phyloP scores from a whole-genome alignment of 2,797 vertebrate genomes.

The Erpetoichthys calabaricus region DNA sequence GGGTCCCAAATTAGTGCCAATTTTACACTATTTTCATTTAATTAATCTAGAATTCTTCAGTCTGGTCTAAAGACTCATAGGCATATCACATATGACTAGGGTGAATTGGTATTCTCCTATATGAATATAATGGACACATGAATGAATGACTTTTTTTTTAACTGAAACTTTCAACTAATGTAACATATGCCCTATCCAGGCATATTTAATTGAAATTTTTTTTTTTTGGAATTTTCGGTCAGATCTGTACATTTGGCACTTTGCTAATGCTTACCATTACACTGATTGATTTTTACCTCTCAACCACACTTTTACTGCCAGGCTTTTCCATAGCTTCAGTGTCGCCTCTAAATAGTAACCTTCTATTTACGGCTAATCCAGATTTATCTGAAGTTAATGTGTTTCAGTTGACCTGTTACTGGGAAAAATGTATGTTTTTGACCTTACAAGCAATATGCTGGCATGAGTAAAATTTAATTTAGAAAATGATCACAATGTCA shows the following conservation, averaged over 20 bases:
- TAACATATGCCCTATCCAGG: conserved; percentile 41
- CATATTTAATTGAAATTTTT: conserved; percentile 32
- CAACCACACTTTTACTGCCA: conserved; percentile 22
- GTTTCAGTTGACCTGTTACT: conserved; percentile 42
- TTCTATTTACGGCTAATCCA: conserved; percentile 54
- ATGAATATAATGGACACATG: no score
- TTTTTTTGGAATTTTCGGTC: conserved; percentile 46
- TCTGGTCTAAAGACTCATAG: background rate
- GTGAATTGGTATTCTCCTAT: conserved; percentile 18
- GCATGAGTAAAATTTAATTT: conserved; percentile 22
- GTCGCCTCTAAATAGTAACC: conserved; percentile 55
- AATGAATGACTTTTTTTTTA: conserved; percentile 20
- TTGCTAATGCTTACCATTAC: conserved; percentile 81
- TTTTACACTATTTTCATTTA: conserved; percentile 8
- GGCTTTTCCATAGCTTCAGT: conserved; percentile 30
- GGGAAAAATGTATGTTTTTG: conserved; percentile 23
- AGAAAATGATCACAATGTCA: no score
- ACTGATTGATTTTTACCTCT: conserved; percentile 61
- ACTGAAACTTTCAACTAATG: conserved; percentile 46
- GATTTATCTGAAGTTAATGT: conserved; percentile 56
- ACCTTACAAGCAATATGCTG: conserved; percentile 30
- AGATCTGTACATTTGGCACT: conserved; percentile 69
- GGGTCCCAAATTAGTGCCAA: background rate
- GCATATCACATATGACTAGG: background rate
- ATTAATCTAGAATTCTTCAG: conserved; percentile 10